These are phyloP conservation scores for Rotaria magnacalcarata DNA, from an alignment of 2,888 invertebrate species.

Conservation along the genomic window DNA sequence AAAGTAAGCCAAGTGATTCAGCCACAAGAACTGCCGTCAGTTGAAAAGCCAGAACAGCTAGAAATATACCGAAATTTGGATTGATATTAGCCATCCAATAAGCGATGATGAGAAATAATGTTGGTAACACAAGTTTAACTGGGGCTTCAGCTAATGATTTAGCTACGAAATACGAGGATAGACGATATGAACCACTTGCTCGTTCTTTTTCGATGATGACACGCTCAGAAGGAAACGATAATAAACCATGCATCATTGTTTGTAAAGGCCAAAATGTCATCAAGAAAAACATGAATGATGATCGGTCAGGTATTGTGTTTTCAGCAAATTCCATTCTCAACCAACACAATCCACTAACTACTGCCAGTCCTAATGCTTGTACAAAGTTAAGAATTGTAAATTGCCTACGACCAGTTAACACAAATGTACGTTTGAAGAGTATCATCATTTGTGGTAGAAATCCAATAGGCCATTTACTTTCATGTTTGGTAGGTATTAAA, in stretches of 20 bases:
- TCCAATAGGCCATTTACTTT: not conserved
- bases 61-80: not conserved
- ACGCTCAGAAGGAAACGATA: slow-evolving; percentile 62
- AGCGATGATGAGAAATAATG: slow-evolving; percentile 71
- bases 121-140: slow-evolving; percentile 70
- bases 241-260: not conserved
- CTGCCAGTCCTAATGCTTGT: not conserved
- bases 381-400: not conserved
- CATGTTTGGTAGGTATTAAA: not conserved
- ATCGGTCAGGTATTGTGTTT: not conserved
- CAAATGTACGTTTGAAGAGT: not conserved
- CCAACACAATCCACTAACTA: not conserved
- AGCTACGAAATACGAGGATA: slow-evolving; percentile 75
- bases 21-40: not conserved
- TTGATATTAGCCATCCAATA: slow-evolving; percentile 67
- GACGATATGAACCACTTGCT: slow-evolving; percentile 71
- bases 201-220: slow-evolving; percentile 76
- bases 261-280: slow-evolving; percentile 8
- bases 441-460: not conserved
- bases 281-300: not conserved
- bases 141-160: slow-evolving; percentile 77
- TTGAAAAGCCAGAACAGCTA: not conserved
- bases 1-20: slow-evolving; percentile 6
- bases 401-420: not conserved
- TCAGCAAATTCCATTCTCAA: not conserved